Conservation (phyloP, 2,888 invertebrate genomes). For the Cantharis flavilabris region DNA sequence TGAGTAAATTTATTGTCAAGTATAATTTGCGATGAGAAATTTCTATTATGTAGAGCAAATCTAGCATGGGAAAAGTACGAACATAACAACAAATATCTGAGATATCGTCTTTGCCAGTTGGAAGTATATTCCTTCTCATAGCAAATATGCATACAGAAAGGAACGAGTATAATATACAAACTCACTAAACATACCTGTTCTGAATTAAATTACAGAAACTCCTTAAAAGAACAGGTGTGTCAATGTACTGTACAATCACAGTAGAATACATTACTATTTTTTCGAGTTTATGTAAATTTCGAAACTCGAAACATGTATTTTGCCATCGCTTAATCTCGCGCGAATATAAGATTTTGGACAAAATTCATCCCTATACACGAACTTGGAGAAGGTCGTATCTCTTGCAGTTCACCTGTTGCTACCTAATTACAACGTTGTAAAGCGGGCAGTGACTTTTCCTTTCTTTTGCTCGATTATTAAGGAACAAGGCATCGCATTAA, state of each 20-base stretch:
- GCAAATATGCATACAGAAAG: conserved; percentile 21
- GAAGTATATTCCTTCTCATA: neutral
- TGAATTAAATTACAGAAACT: conserved; percentile 38
- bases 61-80: neutral
- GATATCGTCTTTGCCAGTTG: neutral
- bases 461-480: conserved; percentile 26
- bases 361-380: conserved; percentile 13
- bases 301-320: conserved; percentile 10
- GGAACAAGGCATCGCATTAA: conserved; percentile 17
- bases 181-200: conserved; percentile 36
- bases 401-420: conserved; percentile 34
- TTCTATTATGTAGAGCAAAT: neutral
- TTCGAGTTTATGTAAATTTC: conserved; percentile 28
- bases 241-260: conserved; percentile 27
- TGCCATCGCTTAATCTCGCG: conserved; percentile 16
- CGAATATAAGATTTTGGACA: neutral
- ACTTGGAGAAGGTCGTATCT: conserved; percentile 19
- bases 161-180: conserved; percentile 25
- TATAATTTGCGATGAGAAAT: neutral
- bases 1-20: neutral
- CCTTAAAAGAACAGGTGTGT: conserved; percentile 37
- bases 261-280: conserved; percentile 28
- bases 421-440: conserved; percentile 31
- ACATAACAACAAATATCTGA: conserved; percentile 3
- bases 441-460: conserved; percentile 35